Conservation (phyloP, 2,888 invertebrate genomes). For the Trichopria drosophilae region DNA sequence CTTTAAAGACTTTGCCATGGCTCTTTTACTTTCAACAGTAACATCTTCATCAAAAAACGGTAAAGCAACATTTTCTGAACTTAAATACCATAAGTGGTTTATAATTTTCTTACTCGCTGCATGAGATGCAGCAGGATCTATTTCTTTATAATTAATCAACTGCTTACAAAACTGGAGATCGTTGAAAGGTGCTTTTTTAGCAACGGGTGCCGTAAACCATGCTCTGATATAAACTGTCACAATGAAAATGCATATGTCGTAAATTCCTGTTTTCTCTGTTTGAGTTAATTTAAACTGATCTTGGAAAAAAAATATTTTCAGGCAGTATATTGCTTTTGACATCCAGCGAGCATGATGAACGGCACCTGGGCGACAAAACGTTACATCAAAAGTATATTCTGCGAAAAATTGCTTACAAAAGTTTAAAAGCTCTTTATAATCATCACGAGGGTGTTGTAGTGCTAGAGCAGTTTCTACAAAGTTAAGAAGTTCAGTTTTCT, state of each 20-base stretch:
- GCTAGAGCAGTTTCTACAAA: constrained; percentile 7
- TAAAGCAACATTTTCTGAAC: constrained; percentile 16
- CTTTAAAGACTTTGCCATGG: background rate
- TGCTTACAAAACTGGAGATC: constrained; percentile 30
- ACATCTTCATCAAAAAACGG: constrained; percentile 17
- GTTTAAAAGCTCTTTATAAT: constrained; percentile 36
- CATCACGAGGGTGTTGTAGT: constrained; percentile 27
- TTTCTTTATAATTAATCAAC: constrained; percentile 19
- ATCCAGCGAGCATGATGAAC: constrained; percentile 41
- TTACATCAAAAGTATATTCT: no score
- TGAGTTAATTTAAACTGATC: constrained; percentile 26
- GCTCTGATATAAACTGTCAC: constrained; percentile 26
- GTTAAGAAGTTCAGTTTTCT: constrained; percentile 18
- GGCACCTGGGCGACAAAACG: no score
- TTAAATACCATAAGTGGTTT: constrained; percentile 2
- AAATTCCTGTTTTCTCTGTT: constrained; percentile 21
- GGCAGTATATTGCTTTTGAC: no score
- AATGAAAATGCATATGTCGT: constrained; percentile 32
- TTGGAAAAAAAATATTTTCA: no score
- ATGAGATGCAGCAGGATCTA: no score
- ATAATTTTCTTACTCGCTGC: no score
- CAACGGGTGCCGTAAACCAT: constrained; percentile 28
- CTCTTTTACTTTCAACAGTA: background rate
- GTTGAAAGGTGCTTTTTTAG: constrained; percentile 24
- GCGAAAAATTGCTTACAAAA: no score